Evolutionary conservation across 2,113 vertebrate genomes (phyloP).

Genomic region (Microcebus tavaratra): DNA sequence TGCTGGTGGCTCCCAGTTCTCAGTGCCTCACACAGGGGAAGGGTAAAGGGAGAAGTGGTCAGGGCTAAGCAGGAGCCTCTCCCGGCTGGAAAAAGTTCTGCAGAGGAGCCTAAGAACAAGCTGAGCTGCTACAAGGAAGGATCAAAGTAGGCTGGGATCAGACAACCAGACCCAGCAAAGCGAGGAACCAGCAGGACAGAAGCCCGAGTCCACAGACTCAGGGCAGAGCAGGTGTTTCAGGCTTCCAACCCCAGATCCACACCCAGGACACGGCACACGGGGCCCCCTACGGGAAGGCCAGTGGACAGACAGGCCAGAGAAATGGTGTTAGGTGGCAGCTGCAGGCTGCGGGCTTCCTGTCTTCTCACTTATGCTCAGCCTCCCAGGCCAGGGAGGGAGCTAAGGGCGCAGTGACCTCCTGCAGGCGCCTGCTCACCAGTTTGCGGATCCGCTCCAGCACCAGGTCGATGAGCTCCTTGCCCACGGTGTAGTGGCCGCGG

Average conservation of each 20-base stretch:
- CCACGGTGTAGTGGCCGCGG: constrained; percentile 91
- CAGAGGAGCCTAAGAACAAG: background rate
- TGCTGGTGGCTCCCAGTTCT: background rate
- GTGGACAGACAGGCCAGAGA: background rate
- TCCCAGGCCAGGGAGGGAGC: background rate
- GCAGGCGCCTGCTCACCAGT: constrained; percentile 82
- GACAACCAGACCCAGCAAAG: background rate
- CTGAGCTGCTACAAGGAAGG: background rate
- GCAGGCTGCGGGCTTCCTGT: background rate
- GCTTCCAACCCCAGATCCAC: background rate
- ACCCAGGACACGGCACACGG: background rate
- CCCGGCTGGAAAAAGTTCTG: background rate
- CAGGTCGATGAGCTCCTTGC: constrained; percentile 90
- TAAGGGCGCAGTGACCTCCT: background rate
- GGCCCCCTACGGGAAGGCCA: background rate
- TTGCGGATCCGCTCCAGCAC: constrained; percentile 90
- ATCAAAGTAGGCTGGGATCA: background rate
- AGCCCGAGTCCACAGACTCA: background rate
- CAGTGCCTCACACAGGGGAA: background rate
- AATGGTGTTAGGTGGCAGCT: background rate
- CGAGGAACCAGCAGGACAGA: background rate
- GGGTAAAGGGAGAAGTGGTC: background rate
- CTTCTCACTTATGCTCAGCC: background rate
- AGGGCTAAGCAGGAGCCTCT: background rate
- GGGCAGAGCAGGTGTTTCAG: background rate